Percentiles rank a stretch among this genome's conserved stretches.
Conservation (phyloP, 2,888 invertebrate species). For the Caenorhabditis panamensis region DNA sequence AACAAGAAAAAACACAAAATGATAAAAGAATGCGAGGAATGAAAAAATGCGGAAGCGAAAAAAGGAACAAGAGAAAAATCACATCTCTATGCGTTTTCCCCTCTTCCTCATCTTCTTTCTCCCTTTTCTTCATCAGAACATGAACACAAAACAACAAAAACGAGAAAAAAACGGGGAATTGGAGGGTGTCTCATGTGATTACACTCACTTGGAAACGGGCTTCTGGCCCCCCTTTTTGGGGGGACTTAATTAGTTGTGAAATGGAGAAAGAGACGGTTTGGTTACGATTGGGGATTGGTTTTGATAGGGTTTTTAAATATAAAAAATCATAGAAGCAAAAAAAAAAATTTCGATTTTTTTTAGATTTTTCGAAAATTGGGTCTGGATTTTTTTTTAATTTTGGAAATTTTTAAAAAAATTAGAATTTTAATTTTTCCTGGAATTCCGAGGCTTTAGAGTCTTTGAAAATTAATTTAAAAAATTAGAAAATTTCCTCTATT, state of each 20-base stretch:
- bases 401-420: too few relatives aligned
- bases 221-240: too few relatives aligned
- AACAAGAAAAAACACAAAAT: conserved; percentile 6
- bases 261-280: neutral
- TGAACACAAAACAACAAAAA: conserved; percentile 3
- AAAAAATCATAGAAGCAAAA: too few relatives aligned
- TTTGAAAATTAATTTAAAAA: too few relatives aligned
- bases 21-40: conserved; percentile 1
- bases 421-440: too few relatives aligned
- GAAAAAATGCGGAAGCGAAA: neutral
- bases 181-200: neutral
- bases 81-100: too few relatives aligned
- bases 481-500: neutral
- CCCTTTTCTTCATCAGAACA: neutral
- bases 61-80: neutral
- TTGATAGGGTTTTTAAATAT: too few relatives aligned
- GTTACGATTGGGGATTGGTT: neutral
- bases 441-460: too few relatives aligned
- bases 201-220: conserved; percentile 1
- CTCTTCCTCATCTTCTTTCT: neutral
- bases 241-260: conserved; percentile 38
- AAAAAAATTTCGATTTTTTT: neutral
- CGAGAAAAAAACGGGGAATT: neutral
- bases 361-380: too few relatives aligned
- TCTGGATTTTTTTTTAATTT: too few relatives aligned